Percentiles rank a stretch among this genome's conserved stretches.
These are phyloP conservation scores for Drosophila yakuba DNA, from an alignment of 1,140 invertebrate species.

Conservation along the genomic window DNA sequence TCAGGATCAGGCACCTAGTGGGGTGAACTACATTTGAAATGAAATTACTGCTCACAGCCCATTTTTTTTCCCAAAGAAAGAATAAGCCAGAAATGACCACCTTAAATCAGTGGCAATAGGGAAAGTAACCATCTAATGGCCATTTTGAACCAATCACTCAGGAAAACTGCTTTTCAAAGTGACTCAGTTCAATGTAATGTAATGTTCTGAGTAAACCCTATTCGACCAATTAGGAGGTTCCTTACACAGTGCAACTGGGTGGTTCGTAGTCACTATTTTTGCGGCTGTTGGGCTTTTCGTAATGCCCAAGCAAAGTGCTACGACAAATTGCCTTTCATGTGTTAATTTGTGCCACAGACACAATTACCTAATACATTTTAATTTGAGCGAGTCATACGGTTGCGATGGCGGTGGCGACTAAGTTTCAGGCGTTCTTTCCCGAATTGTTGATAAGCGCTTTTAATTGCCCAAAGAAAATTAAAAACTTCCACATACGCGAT, in stretches of 20 bases:
- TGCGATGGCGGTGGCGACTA: constrained; percentile 40
- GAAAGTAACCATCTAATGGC: too few species aligned
- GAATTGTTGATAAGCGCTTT: constrained; percentile 30
- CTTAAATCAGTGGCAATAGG: too few species aligned
- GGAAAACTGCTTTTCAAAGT: constrained; percentile 16
- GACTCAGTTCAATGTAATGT: too few species aligned
- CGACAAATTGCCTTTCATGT: constrained; percentile 76
- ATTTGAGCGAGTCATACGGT: constrained; percentile 57
- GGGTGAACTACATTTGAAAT: too few species aligned
- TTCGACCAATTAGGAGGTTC: not conserved
- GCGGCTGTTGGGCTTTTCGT: constrained; percentile 19
- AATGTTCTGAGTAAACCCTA: too few species aligned
- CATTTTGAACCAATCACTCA: constrained; percentile 13
- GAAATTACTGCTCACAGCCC: too few species aligned
- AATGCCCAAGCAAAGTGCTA: constrained; percentile 46
- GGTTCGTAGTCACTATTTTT: constrained; percentile 13
- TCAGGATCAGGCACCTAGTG: too few species aligned
- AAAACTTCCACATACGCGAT: constrained; percentile 41
- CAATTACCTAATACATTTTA: constrained; percentile 82
- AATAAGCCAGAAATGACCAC: too few species aligned
- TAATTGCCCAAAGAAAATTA: constrained; percentile 49
- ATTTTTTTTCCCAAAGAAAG: too few species aligned
- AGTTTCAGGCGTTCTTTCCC: constrained; percentile 16
- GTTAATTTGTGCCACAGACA: constrained; percentile 82
- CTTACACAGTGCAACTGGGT: constrained; percentile 14